Conservation (phyloP, 2,888 invertebrate genomes). For the Gerosis bhagava region DNA sequence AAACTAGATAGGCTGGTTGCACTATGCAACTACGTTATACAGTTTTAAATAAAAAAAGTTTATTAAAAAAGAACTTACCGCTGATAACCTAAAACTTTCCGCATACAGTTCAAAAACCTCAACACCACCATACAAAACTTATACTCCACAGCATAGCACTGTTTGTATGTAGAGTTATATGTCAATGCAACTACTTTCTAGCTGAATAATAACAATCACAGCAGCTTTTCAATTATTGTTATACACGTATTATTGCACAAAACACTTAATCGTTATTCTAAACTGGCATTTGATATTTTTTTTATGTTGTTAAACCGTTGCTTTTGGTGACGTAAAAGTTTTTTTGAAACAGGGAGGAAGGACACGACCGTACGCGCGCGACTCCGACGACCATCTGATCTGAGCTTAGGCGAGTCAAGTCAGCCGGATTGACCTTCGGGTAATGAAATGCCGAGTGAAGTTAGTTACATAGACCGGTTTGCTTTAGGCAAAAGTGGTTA, state of each 20-base stretch:
- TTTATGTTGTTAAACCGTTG: slow-evolving; percentile 22
- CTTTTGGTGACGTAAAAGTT: slow-evolving; percentile 38
- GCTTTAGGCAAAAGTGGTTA: slow-evolving; percentile 71
- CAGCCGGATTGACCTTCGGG: slow-evolving; percentile 62
- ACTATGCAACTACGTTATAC: no score
- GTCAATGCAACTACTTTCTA: slow-evolving; percentile 45
- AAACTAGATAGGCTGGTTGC: no score
- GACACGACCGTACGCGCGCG: slow-evolving; percentile 30
- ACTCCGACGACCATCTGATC: slow-evolving; percentile 50
- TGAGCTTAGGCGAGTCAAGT: slow-evolving; percentile 30
- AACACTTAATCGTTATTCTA: no score
- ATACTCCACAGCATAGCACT: slow-evolving; percentile 48
- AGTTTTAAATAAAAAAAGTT: no score
- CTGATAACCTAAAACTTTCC: slow-evolving; percentile 47
- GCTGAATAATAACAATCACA: no score
- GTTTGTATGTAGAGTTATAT: slow-evolving; percentile 48
- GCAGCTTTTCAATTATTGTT: no score
- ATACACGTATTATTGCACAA: no score
- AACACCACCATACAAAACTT: slow-evolving; percentile 48
- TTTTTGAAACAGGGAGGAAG: no score
- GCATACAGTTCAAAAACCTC: slow-evolving; percentile 49
- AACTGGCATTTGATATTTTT: no score
- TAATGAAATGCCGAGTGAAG: slow-evolving; percentile 66
- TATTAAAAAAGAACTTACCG: slow-evolving; percentile 45
- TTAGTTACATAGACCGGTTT: slow-evolving; percentile 63